Evolutionary conservation across 2,797 vertebrate species (phyloP).

Genomic region (Catharus ustulatus): DNA sequence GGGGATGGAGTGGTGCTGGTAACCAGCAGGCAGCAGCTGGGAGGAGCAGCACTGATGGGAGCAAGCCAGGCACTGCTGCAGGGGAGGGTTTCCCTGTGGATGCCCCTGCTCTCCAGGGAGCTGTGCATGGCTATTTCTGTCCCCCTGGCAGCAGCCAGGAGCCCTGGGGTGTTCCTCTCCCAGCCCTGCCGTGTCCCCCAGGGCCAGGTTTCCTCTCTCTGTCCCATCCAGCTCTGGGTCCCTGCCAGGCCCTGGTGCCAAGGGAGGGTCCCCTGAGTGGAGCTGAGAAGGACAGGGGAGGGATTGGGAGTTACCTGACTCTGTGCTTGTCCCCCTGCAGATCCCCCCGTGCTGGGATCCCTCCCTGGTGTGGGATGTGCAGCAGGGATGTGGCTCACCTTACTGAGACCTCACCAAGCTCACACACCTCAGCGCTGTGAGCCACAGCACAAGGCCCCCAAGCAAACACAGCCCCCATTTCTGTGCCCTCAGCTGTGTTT

Average conservation of each 20-base stretch:
- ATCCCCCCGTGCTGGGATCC: not conserved
- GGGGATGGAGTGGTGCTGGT: not conserved
- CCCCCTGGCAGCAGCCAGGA: not conserved
- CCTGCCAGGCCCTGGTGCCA: not conserved
- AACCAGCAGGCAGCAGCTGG: not conserved
- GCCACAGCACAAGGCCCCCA: not conserved
- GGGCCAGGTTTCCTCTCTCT: not conserved
- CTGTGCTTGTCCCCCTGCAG: not conserved
- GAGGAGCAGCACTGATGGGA: not conserved
- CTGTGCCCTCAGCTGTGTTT: not conserved
- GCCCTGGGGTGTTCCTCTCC: not conserved
- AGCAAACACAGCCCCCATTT: not conserved
- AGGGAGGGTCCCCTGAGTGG: not conserved
- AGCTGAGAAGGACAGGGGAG: not conserved
- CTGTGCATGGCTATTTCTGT: not conserved
- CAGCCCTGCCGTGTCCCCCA: not conserved
- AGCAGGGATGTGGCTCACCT: not conserved
- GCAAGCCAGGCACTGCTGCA: not conserved
- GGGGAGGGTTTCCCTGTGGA: not conserved
- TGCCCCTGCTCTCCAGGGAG: not conserved
- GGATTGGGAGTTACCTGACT: rapidly evolving
- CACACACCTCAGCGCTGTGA: not conserved
- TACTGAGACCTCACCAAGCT: not conserved
- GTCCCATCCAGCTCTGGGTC: not conserved
- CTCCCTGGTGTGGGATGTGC: rapidly evolving